phyloP scores from a whole-genome alignment of 2,888 invertebrate species.

The Drosophila antonietae region DNA sequence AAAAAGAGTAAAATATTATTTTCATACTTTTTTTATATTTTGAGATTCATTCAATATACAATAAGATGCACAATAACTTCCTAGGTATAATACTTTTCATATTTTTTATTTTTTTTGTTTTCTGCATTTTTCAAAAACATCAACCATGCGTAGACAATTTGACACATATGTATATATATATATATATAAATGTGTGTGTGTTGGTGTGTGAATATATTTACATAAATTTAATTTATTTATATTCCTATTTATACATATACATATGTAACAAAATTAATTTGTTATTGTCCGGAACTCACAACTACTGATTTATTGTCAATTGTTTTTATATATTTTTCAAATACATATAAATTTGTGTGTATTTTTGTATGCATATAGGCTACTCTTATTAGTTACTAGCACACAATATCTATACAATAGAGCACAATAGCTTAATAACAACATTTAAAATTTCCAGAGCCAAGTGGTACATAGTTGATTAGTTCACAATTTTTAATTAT shows the following conservation, averaged over 20 bases:
- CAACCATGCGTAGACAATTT: slow-evolving; percentile 74
- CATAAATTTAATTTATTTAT: slow-evolving; percentile 1
- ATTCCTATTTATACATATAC: slow-evolving; percentile 26
- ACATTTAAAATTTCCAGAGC: not conserved
- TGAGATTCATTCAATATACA: slow-evolving; percentile 42
- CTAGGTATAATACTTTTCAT: slow-evolving; percentile 37
- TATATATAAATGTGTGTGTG: not conserved
- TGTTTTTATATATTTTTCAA: slow-evolving; percentile 2
- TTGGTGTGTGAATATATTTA: not conserved
- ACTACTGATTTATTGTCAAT: slow-evolving; percentile 54
- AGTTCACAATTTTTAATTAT: slow-evolving; percentile 27
- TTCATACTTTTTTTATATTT: slow-evolving; percentile 20
- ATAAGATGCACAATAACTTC: slow-evolving; percentile 49
- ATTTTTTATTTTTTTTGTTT: slow-evolving; percentile 17
- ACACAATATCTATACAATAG: slow-evolving; percentile 27
- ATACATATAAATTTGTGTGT: not conserved
- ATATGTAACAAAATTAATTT: slow-evolving; percentile 32
- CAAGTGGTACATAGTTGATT: slow-evolving; percentile 17
- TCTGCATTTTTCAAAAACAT: slow-evolving; percentile 48
- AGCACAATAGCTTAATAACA: slow-evolving; percentile 19
- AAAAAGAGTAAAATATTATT: not conserved
- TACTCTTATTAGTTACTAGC: not conserved
- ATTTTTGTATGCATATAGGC: slow-evolving; percentile 2
- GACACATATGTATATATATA: slow-evolving; percentile 9
- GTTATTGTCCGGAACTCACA: slow-evolving; percentile 72